Evolutionary conservation across 2,888 invertebrate genomes (phyloP), one percentile per base, ranked within the genome.

Genomic region (Ecliptopera silaceata): DNA sequence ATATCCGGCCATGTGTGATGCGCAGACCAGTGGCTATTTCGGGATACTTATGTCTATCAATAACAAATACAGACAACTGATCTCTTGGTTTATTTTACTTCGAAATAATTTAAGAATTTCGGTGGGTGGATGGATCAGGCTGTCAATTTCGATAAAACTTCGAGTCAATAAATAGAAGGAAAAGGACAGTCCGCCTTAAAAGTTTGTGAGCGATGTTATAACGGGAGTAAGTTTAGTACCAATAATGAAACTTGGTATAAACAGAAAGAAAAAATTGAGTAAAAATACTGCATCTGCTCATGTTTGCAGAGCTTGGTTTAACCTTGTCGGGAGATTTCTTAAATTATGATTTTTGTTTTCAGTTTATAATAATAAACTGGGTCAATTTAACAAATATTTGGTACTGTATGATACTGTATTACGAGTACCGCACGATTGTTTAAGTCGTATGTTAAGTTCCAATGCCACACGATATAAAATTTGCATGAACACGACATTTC

Each of bases 401-500:
- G n/a, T n/a, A n/a, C n/a, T n/a, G n/a, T n/a, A n/a, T n/a, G n/a
- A n/a, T n/a, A n/a, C n/a, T n/a, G n/a, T n/a, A n/a, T n/a, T n/a
- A n/a, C n/a, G n/a, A n/a, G n/a, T n/a, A n/a, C n/a, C 34, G 34
- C 12, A 5, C 13, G 0, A 20, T 20, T 11, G 11, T 39, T 18
- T 26, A 1, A n/a, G 15, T 29, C 50, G 48, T 52, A 39, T 31
- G 52, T 47, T 41, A 38, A 29, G 38, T 48, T 47, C 31, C 47
- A 54, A 41, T 45, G 26, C 44, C 46, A 12, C 43, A 61, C 56
- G 61, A 56, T 51, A 22, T 46, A 18, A 48, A 44, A 71, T 70
- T 69, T 64, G 61, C 59, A 68, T 63, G 50, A 59, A 60, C 64
- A 57, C 53, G 43, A 56, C 56, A 66, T 63, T 65, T 65, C 56